Evolutionary conservation across 2,113 vertebrate genomes (phyloP).

Genomic region (Corythornis cristatus): DNA sequence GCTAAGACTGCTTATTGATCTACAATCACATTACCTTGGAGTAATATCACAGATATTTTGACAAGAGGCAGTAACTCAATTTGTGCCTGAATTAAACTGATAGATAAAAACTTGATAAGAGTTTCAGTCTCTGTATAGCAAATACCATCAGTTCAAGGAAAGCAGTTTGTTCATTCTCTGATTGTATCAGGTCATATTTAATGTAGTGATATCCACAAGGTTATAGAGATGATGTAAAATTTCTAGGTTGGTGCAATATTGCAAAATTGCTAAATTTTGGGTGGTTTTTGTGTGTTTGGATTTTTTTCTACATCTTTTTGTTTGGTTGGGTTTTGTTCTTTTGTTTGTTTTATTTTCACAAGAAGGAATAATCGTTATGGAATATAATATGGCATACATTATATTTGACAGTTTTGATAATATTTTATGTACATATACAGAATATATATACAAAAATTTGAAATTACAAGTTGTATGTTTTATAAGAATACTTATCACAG

Average conservation of each 20-base stretch:
- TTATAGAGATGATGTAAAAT: neutral
- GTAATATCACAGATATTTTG: slow-evolving; percentile 38
- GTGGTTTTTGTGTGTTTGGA: neutral
- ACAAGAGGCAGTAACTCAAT: neutral
- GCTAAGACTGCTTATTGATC: neutral
- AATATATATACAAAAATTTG: neutral
- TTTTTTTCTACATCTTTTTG: neutral
- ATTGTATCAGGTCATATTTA: slow-evolving; percentile 31
- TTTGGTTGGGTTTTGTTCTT: too few species aligned
- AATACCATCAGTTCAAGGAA: slow-evolving; percentile 5
- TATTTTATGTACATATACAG: neutral
- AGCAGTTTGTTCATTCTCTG: slow-evolving; percentile 10
- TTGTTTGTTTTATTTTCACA: neutral
- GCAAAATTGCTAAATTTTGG: neutral
- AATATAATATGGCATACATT: neutral
- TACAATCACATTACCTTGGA: slow-evolving; percentile 3
- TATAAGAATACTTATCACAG: slow-evolving; percentile 10
- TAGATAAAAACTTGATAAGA: slow-evolving; percentile 32
- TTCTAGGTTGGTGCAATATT: neutral
- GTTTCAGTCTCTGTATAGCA: neutral
- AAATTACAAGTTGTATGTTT: slow-evolving; percentile 50
- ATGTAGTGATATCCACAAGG: neutral
- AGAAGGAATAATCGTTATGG: neutral
- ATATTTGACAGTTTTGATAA: neutral
- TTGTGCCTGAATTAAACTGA: slow-evolving; percentile 38